Base-by-base conservation (phyloP, 53 echinoderm and acorn worm species). In the Actinopyga echinites region DNA sequence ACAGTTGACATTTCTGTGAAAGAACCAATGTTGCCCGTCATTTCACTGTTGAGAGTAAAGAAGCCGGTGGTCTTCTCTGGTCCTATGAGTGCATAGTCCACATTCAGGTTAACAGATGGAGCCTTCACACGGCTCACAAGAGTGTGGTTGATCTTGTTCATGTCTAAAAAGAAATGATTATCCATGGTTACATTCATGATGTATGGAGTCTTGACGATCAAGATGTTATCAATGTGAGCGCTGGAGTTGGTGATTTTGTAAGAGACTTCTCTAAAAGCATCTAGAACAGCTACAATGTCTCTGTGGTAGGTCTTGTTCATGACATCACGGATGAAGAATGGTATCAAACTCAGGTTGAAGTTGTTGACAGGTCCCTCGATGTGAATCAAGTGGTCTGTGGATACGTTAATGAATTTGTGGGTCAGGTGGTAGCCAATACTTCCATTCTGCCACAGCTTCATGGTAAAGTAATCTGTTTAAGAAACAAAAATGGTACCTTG, bases 291-390 rank as follows among this genome's bases (percentile, higher is more conserved):
- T 25, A 25, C 56, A 61, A 93, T 57, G 42, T 95, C 85, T 56
- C 56, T 77, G 30, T 44, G 37, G 68, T 61, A 32, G 79, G 89
- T 87, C 81, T 83, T 93, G 59, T 85, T 89, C 29, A 88, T 61
- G 65, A 87, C 66, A 44, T 90, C 92, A 10, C 63, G 75, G 56
- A 82, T 45, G 38, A 90, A 85, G 23, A 66, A 61, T 43, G 85
- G 92, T 37, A 97, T 69, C 28, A 79, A 33, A 17, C 9, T 20
- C 2, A 84, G 34, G 7, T 69, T 43, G 82, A 97, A 83, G 54
- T 82, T 64, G 30, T 80, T 87, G 89, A 94, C 84, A 33, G 97
- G 94, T 21, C 97, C 97, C 44, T 80, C 86, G 44, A 91, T 64
- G 35, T 68, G 79, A 1, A 97, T 36, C 25, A 80, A 31, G 42